A percentile compares a stretch with the other conserved stretches of the same genome.
These are phyloP conservation scores for Probosciger aterrimus DNA, from an alignment of 2,113 vertebrate species.

Conservation along the genomic window DNA sequence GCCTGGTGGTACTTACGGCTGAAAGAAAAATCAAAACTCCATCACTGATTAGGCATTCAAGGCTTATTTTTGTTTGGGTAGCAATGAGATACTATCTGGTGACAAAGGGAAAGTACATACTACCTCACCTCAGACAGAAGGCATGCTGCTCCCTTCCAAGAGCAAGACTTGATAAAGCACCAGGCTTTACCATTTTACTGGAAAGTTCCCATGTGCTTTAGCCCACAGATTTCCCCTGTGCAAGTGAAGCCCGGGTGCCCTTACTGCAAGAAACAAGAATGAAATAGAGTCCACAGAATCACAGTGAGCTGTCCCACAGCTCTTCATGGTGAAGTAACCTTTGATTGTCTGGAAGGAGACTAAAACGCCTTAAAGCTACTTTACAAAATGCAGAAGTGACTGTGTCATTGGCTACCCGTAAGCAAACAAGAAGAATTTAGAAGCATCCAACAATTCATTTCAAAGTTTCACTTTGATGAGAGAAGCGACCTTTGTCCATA, in stretches of 20 bases:
- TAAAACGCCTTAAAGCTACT: not conserved
- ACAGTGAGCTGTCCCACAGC: accelerated
- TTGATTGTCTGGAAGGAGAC: not conserved
- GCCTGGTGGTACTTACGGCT: slow-evolving; percentile 64
- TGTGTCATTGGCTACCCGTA: accelerated
- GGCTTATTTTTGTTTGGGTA: slow-evolving; percentile 71
- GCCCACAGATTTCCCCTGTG: not conserved
- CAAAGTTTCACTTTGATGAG: not conserved
- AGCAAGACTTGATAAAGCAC: not conserved
- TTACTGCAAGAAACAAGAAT: not conserved
- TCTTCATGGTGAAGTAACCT: not conserved
- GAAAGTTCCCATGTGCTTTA: not conserved
- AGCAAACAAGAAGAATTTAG: not conserved
- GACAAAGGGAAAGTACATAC: not conserved
- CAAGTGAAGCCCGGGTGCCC: not conserved
- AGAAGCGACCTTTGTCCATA: not conserved
- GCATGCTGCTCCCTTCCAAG: not conserved
- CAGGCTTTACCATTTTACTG: not conserved
- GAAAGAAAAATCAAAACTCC: slow-evolving; percentile 72
- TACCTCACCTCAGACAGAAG: not conserved
- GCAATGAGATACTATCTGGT: slow-evolving; percentile 35
- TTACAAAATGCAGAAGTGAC: not conserved
- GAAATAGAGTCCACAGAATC: accelerated
- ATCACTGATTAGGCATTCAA: slow-evolving; percentile 65
- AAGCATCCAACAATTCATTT: not conserved